Evolutionary conservation across 2,113 vertebrate species (phyloP), one percentile per base, ranked within the genome.

Genomic region (Neodon shergylaensis): DNA sequence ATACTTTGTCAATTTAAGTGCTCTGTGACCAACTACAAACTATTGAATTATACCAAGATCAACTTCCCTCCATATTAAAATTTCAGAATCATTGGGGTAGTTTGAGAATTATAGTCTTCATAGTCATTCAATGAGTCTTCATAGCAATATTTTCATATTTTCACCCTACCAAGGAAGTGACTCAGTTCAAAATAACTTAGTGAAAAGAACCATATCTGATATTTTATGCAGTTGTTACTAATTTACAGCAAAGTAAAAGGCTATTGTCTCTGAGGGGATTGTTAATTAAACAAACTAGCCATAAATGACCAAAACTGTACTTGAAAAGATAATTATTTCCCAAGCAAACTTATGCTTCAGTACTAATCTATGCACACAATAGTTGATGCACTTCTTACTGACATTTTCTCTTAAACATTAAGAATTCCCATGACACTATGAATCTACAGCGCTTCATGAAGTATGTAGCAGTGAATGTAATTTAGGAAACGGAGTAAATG

Each of bases 401-500:
- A 17, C 7, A 39, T 76, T 97, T 97, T 92, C 90, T 70, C 58
- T 91, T 36, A 19, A 97, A 95, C 92, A 94, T 96, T 96, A 98
- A 98, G 61, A 96, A 97, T 94, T 97, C 91, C 44, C 95, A 95
- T 91, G 96, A 97, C 97, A 91, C 79, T 86, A 49, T 92, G 96
- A 97, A 97, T 96, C 82, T 90, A 92, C 97, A 73, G 73, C 52
- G 0, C 63, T 96, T 83, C 94, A 96, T 94, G 96, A 97, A 97
- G 61, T 73, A 97, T 97, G 33, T 73, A 88, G 91, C 76, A 94
- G 78, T 81, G 33, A 90, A 97, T 97, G 94, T n/a, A 96, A 97
- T 88, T 54, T 33, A 97, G 81, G 76, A 98, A 98, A 97, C 97
- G 97, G 73, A 98, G 96, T 61, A 97, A 97, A 97, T 94, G 3